These are phyloP conservation scores for Stomatorhinus ivindoensis DNA, from an alignment of 2,113 vertebrate species.

Conservation along the genomic window DNA sequence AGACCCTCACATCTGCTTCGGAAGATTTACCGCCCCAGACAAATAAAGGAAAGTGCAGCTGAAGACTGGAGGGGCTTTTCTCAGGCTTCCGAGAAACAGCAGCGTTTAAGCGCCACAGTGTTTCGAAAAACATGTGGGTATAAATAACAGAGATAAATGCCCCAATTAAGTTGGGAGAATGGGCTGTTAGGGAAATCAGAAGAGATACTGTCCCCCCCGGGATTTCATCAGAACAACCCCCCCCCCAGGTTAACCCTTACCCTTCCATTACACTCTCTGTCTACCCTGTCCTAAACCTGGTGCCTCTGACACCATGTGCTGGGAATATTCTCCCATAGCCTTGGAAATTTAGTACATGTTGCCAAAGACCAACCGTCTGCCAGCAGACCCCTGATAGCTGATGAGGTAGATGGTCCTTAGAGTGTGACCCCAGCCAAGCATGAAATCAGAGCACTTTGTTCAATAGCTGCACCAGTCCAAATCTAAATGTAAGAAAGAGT, in stretches of 20 bases:
- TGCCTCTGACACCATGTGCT: neutral
- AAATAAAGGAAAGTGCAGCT: neutral
- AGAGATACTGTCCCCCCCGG: neutral
- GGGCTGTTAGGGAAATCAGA: neutral
- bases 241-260: neutral
- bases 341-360: neutral
- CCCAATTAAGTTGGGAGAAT: neutral
- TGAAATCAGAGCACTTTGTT: neutral
- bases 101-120: neutral
- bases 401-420: neutral
- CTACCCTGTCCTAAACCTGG: neutral
- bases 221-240: neutral
- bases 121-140: neutral
- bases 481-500: neutral
- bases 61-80: neutral
- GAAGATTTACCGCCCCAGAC: neutral
- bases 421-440: neutral
- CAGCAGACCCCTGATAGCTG: neutral
- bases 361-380: neutral
- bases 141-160: neutral
- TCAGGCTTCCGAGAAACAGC: neutral
- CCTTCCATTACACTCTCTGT: neutral
- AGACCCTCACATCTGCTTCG: neutral
- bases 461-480: neutral
- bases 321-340: neutral